Base-by-base conservation (phyloP, 2,888 invertebrate species). In the Drepanosiphum platanoidis region DNA sequence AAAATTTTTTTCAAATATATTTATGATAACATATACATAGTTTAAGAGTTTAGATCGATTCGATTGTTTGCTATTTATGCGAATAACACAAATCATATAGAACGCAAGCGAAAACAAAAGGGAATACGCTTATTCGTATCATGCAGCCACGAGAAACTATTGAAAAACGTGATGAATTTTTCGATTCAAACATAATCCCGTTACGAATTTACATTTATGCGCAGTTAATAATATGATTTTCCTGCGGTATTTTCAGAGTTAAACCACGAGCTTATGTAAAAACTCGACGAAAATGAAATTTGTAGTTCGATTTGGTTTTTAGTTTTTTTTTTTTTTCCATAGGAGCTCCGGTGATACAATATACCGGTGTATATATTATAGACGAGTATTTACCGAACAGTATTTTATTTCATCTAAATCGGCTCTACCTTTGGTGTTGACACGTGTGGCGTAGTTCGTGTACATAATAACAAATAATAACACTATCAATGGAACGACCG, bases 131-230 rank as follows among this genome's bases (percentile, higher is more conserved):
- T 42, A 66, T 66, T 64, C 66, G n/a, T 79, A n/a, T 15, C 32
- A 1, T 9, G 22, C n/a, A 34, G n/a, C n/a, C n/a, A 30, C 22
- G 68, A 66, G 34, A 13, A 68, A n/a, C 32, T n/a, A n/a, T n/a
- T n/a, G n/a, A n/a, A 68, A 79, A 79, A 68, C 79, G 79, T 79
- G 79, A 79, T 46, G 27, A 34, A 68, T 34, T 68, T 68, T 66
- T 32, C n/a, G 27, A 46, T 79, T 27, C 18, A 7, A 7, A 4
- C 61, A 32, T 79, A n/a, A 42, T 42, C 32, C n/a, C 15, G n/a
- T n/a, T 32, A 30, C 66, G 15, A n/a, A 15, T 32, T 30, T 1
- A 66, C 22, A n/a, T 66, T 39, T 66, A 42, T n/a, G 32, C 13
- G n/a, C 27, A 30, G 64, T 66, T 79, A 79, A 79, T 79, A 42